phyloP scores from a whole-genome alignment of 2,113 vertebrate species.

The Pipa parva region DNA sequence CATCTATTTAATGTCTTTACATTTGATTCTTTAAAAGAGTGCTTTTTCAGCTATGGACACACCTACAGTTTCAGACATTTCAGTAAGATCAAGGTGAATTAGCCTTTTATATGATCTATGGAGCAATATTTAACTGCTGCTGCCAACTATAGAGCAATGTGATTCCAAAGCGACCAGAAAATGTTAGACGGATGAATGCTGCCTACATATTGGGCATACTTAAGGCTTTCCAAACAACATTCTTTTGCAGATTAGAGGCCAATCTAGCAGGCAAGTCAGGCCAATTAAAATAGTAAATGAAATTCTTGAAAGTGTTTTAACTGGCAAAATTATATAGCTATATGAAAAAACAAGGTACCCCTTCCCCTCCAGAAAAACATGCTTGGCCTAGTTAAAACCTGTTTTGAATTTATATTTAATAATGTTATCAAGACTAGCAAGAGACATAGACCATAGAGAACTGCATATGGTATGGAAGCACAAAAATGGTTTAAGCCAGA shows the following conservation, averaged over 20 bases:
- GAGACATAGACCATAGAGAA: too few relatives aligned
- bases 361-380: conserved; percentile 22
- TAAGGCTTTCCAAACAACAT: conserved; percentile 68
- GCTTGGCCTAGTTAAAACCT: conserved; percentile 36
- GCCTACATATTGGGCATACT: conserved; percentile 54
- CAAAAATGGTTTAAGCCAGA: too few relatives aligned
- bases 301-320: conserved; percentile 63
- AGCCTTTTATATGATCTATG: conserved; percentile 26
- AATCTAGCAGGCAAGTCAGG: conserved; percentile 56
- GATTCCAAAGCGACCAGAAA: conserved; percentile 45
- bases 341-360: conserved; percentile 49
- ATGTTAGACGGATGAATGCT: conserved; percentile 47
- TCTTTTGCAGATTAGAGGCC: conserved; percentile 70
- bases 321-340: conserved; percentile 59
- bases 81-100: conserved; percentile 39
- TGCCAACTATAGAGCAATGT: conserved; percentile 39
- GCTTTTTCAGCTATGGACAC: conserved; percentile 2
- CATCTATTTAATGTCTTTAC: conserved; percentile 24
- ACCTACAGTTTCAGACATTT: conserved; percentile 45
- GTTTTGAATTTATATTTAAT: conserved; percentile 44
- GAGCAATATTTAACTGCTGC: conserved; percentile 40
- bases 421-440: conserved; percentile 5
- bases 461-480: too few relatives aligned
- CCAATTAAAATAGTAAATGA: conserved; percentile 73
- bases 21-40: conserved; percentile 40